A percentile compares a stretch with the other conserved stretches of the same genome.
These are phyloP conservation scores for Cerceris rybyensis DNA, from an alignment of 2,888 invertebrate species.

Conservation along the genomic window DNA sequence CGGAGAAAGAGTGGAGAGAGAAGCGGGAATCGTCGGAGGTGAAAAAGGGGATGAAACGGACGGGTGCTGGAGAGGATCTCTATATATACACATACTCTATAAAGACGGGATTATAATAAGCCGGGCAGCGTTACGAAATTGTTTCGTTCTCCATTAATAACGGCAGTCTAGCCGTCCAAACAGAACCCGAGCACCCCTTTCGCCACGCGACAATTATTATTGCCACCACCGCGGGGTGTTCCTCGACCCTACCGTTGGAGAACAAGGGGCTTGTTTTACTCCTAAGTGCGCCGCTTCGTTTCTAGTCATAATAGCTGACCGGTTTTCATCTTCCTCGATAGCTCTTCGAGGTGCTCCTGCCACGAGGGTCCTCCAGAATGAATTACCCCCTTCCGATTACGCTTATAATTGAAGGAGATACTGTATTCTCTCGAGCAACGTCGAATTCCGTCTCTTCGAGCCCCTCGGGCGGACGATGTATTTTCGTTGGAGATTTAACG, in stretches of 20 bases:
- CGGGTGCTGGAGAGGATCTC: too few relatives aligned
- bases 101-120: slow-evolving; percentile 76
- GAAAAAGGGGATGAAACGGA: slow-evolving; percentile 44
- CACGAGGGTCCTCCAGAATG: slow-evolving; percentile 15
- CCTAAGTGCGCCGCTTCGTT: slow-evolving; percentile 30
- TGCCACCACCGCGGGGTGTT: slow-evolving; percentile 48
- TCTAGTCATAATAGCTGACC: slow-evolving; percentile 41
- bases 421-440: too few relatives aligned
- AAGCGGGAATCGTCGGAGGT: neutral
- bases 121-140: slow-evolving; percentile 74
- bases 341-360: slow-evolving; percentile 14
- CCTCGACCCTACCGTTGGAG: slow-evolving; percentile 15
- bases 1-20: slow-evolving; percentile 2
- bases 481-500: neutral
- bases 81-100: slow-evolving; percentile 51
- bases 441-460: neutral
- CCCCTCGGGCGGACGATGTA: neutral
- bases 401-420: slow-evolving; percentile 31
- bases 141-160: slow-evolving; percentile 77
- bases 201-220: slow-evolving; percentile 65
- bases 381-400: slow-evolving; percentile 12
- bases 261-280: slow-evolving; percentile 31
- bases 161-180: slow-evolving; percentile 46
- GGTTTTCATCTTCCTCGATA: slow-evolving; percentile 48
- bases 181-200: slow-evolving; percentile 49